A percentile compares a stretch with the other conserved stretches of the same genome.
phyloP scores from a whole-genome alignment of 1,140 invertebrate genomes.

The Trichogramma pretiosum region DNA sequence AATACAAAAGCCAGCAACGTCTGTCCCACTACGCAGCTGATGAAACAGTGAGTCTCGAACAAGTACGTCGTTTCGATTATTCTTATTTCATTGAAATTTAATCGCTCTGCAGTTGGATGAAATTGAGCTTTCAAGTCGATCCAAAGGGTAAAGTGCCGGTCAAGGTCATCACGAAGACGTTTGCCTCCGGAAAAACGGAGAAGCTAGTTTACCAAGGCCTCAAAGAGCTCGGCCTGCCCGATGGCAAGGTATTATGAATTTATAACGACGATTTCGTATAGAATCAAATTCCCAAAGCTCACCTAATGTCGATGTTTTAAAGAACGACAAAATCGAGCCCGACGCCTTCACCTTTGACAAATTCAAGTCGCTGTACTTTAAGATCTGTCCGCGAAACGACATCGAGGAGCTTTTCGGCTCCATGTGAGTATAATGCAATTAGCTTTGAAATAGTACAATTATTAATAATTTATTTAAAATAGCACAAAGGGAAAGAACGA shows the following conservation, averaged over 20 bases:
- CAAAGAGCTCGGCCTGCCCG: constrained; percentile 86
- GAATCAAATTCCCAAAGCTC: too few species aligned
- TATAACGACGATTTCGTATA: too few species aligned
- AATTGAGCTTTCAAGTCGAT: constrained; percentile 84
- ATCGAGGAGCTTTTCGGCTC: constrained; percentile 96
- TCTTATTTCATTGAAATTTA: constrained; percentile 4
- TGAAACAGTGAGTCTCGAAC: constrained; percentile 98
- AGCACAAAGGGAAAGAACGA: constrained; percentile 84
- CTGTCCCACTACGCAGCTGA: constrained; percentile 87
- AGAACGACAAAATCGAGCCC: constrained; percentile 88
- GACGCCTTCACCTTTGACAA: constrained; percentile 96
- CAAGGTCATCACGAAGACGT: constrained; percentile 91
- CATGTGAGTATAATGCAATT: constrained; percentile 67
- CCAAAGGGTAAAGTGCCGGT: constrained; percentile 94
- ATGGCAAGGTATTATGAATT: constrained; percentile 68
- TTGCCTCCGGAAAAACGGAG: constrained; percentile 96
- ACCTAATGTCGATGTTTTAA: not conserved
- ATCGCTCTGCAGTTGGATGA: constrained; percentile 81
- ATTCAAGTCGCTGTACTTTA: constrained; percentile 94
- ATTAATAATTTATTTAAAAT: constrained; percentile 22
- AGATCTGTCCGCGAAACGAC: constrained; percentile 97
- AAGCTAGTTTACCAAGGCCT: constrained; percentile 95
- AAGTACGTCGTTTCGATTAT: too few species aligned
- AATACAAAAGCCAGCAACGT: constrained; percentile 96
- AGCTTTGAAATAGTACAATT: not conserved